Conservation (phyloP, 2,888 invertebrate species). For the Callimorpha dominula region DNA sequence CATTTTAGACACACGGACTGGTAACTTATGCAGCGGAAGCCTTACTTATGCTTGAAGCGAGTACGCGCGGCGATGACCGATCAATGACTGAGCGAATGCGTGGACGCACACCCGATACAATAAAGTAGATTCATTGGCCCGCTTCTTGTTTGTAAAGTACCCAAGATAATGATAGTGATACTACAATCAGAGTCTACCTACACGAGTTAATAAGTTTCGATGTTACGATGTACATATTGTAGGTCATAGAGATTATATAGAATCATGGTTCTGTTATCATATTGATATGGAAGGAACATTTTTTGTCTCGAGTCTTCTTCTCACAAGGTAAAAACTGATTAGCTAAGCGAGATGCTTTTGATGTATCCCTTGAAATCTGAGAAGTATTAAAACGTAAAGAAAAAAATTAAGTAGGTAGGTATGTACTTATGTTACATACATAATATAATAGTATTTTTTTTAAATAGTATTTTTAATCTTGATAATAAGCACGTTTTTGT, state of each 20-base stretch:
- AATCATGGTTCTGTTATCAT: background rate
- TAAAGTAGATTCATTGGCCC: conserved; percentile 45
- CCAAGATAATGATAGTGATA: conserved; percentile 42
- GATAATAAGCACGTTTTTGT: too few relatives aligned
- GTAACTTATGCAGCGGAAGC: conserved; percentile 53
- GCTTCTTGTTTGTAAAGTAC: conserved; percentile 46
- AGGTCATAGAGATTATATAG: background rate
- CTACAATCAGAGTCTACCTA: conserved; percentile 36
- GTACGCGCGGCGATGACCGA: conserved; percentile 53
- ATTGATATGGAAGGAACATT: background rate
- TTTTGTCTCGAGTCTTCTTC: background rate
- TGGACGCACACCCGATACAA: conserved; percentile 32
- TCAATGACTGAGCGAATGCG: conserved; percentile 50
- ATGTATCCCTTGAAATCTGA: too few relatives aligned
- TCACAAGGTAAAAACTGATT: background rate
- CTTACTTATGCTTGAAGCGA: conserved; percentile 36
- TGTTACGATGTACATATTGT: conserved; percentile 2
- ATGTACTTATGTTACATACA: too few relatives aligned
- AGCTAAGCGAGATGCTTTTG: background rate
- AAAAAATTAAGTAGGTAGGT: too few relatives aligned
- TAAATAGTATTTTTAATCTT: too few relatives aligned
- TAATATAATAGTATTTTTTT: too few relatives aligned
- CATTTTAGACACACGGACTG: conserved; percentile 68
- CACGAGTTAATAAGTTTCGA: conserved; percentile 8
- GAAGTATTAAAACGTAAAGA: background rate